Conservation (phyloP, 2,113 vertebrate species). For the Rutilus rutilus region DNA sequence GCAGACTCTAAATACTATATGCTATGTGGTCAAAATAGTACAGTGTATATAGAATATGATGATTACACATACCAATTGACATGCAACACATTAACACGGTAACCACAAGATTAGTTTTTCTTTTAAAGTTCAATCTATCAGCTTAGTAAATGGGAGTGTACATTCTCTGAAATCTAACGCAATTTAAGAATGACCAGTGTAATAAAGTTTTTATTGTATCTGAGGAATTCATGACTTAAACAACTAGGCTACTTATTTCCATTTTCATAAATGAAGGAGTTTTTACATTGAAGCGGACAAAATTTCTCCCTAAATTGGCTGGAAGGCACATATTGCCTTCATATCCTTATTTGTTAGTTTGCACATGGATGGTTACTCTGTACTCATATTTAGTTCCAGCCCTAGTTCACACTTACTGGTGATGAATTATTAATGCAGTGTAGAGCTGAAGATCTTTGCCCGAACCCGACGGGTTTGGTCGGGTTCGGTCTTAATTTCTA, state of each 20-base stretch:
- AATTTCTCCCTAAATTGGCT: constrained; percentile 5
- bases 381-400: not conserved
- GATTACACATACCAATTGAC: not conserved
- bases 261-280: not conserved
- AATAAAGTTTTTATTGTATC: not conserved
- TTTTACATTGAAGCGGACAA: not conserved
- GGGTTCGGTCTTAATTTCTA: too few relatives aligned
- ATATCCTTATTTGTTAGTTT: not conserved
- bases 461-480: too few relatives aligned
- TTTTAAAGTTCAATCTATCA: not conserved
- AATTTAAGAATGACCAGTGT: not conserved
- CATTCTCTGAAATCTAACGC: not conserved
- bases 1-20: not conserved
- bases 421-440: not conserved
- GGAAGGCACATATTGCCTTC: not conserved
- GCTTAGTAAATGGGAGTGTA: not conserved
- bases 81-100: not conserved
- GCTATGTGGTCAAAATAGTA: too few relatives aligned
- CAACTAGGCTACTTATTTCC: not conserved
- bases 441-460: too few relatives aligned
- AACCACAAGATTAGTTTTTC: not conserved
- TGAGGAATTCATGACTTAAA: not conserved
- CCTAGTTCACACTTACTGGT: not conserved
- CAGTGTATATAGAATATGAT: not conserved
- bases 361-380: not conserved